Conservation (phyloP, 2,797 vertebrate genomes). For the Sphenopsis melanotis region DNA sequence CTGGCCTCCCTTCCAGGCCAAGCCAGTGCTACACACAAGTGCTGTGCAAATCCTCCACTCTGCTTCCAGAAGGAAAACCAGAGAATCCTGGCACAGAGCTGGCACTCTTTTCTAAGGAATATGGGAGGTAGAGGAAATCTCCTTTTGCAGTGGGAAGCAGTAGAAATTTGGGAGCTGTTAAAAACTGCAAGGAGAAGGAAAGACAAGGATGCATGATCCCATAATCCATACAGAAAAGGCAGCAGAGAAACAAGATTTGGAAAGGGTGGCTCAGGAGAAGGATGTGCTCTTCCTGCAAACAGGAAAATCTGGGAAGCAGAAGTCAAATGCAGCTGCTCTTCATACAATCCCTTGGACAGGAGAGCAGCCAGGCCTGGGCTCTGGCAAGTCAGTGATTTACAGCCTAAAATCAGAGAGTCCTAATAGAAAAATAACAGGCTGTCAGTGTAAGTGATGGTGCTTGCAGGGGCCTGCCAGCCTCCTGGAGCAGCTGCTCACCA, state of each 20-base stretch:
- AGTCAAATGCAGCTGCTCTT: background rate
- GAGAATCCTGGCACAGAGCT: background rate
- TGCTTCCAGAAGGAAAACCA: background rate
- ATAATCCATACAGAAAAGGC: background rate
- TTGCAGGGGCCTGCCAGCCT: background rate
- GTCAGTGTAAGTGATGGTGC: background rate
- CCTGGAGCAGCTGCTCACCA: background rate
- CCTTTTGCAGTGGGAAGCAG: background rate
- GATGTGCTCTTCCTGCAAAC: background rate
- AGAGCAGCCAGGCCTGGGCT: background rate
- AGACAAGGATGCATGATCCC: accelerated
- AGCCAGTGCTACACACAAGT: background rate
- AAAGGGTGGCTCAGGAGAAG: background rate
- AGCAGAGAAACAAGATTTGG: background rate
- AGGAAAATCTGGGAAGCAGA: background rate
- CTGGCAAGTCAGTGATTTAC: constrained; percentile 1
- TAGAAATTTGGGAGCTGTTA: background rate
- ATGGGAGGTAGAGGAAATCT: background rate
- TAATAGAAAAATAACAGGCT: background rate
- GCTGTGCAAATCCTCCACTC: background rate
- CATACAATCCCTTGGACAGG: background rate
- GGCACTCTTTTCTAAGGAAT: background rate
- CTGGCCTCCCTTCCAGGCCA: background rate
- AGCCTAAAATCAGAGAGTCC: background rate
- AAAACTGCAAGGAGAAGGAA: background rate